Conservation (phyloP, 2,113 vertebrate species). For the Terrapene triunguis region DNA sequence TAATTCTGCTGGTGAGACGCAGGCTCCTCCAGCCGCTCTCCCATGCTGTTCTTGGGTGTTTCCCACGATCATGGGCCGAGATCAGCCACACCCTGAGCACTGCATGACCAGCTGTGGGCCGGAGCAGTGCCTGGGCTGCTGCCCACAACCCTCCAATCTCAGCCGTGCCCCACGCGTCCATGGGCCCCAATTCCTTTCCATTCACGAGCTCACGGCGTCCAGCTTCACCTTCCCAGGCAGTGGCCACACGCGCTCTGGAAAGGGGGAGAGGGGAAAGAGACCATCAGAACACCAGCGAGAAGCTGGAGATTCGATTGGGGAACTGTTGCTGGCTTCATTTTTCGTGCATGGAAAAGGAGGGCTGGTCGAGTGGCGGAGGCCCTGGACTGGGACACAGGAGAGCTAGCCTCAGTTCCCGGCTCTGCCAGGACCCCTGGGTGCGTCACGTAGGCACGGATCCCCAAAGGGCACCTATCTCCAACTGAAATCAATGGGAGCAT, state of each 20-base stretch:
- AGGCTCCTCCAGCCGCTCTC: not conserved
- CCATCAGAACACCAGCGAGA: not conserved
- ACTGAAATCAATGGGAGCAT: too few species aligned
- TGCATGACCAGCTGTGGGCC: not conserved
- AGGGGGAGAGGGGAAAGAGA: not conserved
- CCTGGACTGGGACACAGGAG: not conserved
- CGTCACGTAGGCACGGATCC: too few species aligned
- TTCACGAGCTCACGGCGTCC: not conserved
- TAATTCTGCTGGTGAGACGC: not conserved
- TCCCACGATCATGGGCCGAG: not conserved
- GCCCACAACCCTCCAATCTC: not conserved
- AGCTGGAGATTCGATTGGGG: not conserved
- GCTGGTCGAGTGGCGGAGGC: too few species aligned
- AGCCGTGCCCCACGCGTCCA: not conserved
- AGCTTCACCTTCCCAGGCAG: not conserved
- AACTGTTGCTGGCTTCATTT: not conserved
- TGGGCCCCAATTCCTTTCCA: not conserved
- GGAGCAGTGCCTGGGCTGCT: not conserved
- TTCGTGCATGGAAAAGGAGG: not conserved
- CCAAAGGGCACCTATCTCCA: too few species aligned
- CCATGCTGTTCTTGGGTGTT: not conserved
- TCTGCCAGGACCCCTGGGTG: not conserved
- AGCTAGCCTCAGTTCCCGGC: not conserved
- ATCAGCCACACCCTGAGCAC: not conserved
- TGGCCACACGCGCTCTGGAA: conserved; percentile 44